Conservation (phyloP, 2,113 vertebrate genomes). For the Scortum barcoo region DNA sequence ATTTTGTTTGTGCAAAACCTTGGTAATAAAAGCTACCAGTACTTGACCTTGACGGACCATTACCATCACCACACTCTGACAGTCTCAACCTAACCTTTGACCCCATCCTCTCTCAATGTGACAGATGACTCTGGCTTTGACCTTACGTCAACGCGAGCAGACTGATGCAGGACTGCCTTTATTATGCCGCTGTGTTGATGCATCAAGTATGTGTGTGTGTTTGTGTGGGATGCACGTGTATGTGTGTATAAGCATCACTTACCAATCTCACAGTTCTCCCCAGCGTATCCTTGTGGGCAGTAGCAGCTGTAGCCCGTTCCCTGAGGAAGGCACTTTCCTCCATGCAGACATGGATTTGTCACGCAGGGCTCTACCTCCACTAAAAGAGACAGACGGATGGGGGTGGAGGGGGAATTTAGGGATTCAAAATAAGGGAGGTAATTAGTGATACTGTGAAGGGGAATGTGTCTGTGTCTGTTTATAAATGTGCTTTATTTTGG, state of each 20-base stretch:
- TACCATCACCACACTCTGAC: background rate
- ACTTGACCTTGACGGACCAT: constrained; percentile 34
- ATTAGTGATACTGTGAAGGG: constrained; percentile 32
- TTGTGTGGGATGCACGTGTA: background rate
- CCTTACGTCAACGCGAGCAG: constrained; percentile 17
- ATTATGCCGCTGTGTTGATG: constrained; percentile 20
- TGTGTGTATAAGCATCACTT: constrained; percentile 68
- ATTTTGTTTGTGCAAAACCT: background rate
- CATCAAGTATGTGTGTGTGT: constrained; percentile 12
- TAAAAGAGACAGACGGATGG: constrained; percentile 61
- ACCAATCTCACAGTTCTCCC: constrained; percentile 98
- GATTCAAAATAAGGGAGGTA: constrained; percentile 6
- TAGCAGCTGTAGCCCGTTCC: constrained; percentile 89
- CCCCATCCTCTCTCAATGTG: constrained; percentile 23
- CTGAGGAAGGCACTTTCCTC: constrained; percentile 89
- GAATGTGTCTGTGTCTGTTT: background rate
- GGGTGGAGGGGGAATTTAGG: background rate
- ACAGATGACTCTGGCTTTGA: constrained; percentile 62
- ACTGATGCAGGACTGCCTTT: constrained; percentile 8
- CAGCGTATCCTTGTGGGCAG: constrained; percentile 91
- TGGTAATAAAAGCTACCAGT: constrained; percentile 5
- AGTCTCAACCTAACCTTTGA: constrained; percentile 53
- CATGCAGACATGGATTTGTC: constrained; percentile 92
- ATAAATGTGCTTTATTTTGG: constrained; percentile 6
- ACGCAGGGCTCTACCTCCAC: constrained; percentile 85